Base-by-base conservation (phyloP, 2,888 invertebrate species). In the Plebejus argus region DNA sequence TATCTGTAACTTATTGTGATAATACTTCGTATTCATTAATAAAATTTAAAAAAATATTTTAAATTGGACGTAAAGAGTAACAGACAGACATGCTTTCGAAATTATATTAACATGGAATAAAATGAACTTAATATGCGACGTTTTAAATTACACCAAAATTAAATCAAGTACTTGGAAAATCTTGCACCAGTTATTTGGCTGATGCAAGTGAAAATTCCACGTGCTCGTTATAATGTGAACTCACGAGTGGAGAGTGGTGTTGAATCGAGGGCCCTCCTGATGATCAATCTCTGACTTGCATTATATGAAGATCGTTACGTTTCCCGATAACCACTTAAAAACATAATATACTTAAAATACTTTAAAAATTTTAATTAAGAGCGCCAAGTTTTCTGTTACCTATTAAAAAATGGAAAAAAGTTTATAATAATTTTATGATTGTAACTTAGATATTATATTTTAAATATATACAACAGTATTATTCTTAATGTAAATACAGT, bases 141-240 rank as follows among this genome's bases (percentile, higher is more conserved):
- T 12, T 45, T 10, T 12, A 45, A 58, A 56, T 56, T n/a, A 56
- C 8, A 20, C 8, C 20, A 20, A 58, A 20, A 58, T 58, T 58
- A 58, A 58, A 58, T 58, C 58, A 61, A 61, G 61, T 28, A 66
- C 66, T 33, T 66, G 28, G 23, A 66, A 33, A 66, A 66, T 66
- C 28, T 66, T 66, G 66, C 66, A 33, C 28, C 28, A 66, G 66
- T 28, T 61, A 58, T 58, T 23, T 23, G 28, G 66, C 66, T 66
- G 66, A 66, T 66, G 66, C 15, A 66, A 33, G 66, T 28, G 18
- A 66, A 66, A 66, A 66, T 20, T 66, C 66, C 28, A 66, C 28
- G 66, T 66, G 66, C 28, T 66, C 66, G 28, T 66, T 66, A 66
- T 61, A 61, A 70, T 71, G 71, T 71, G 71, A 39, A 71, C 71